Evolutionary conservation across 2,888 invertebrate genomes (phyloP), one percentile per base, ranked within the genome.

Genomic region (Horisme vitalbata): DNA sequence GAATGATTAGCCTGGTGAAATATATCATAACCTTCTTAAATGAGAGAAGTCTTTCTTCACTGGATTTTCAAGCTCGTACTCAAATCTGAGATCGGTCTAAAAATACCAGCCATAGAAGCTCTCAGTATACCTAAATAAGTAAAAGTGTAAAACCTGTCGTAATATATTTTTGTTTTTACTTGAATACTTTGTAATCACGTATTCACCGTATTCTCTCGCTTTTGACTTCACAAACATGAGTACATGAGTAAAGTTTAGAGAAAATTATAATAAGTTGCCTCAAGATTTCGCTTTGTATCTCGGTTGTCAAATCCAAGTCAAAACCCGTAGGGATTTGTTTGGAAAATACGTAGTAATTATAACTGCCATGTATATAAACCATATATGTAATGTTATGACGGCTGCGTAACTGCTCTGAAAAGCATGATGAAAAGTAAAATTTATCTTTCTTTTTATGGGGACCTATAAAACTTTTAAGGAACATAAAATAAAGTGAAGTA

Each of bases 201-300:
- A n/a, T n/a, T n/a, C n/a, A n/a, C n/a, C 33, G 33, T 44, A 37
- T 44, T 32, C 37, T 32, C 27, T 28, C 26, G 36, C 15, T 43
- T 44, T 35, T 26, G 35, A 50, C 32, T 50, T 52, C 21, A 15
- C 35, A 49, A 45, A 45, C 45, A 53, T 45, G 44, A 50, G n/a
- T n/a, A n/a, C 49, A 50, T 37, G 30, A 46, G 48, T 46, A 36
- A 52, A 49, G 37, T 51, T 48, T 41, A 30, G 38, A 48, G 45
- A n/a, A n/a, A n/a, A 51, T 51, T 44, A 51, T 45, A 51, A 50
- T 38, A 50, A 50, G 43, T 48, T 43, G 32, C 32, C 5, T 39
- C 30, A 43, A 44, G 43, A 55, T 49, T 45, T 11, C 20, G 39
- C 41, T 39, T 32, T 28, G 46, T 34, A 31, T 34, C 38, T 38